These are phyloP conservation scores for Coelopa pilipes DNA, from an alignment of 2,888 invertebrate genomes.

Conservation along the genomic window DNA sequence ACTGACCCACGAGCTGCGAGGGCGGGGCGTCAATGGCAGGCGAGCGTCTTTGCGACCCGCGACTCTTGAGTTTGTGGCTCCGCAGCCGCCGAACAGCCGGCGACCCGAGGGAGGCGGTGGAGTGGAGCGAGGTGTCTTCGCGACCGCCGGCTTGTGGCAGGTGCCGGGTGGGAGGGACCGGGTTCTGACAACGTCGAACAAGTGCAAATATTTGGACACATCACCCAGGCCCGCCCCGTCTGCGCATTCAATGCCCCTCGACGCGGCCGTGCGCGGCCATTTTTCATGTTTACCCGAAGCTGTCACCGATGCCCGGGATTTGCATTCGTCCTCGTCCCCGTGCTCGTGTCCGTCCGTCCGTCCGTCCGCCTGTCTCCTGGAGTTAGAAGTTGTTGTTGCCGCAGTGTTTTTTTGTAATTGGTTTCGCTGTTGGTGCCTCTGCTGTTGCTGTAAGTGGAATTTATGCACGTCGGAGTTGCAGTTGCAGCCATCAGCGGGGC, in stretches of 20 bases:
- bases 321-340: background rate
- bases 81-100: background rate
- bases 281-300: conserved; percentile 31
- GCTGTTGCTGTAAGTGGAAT: no score
- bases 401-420: no score
- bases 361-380: no score
- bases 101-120: background rate
- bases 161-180: no score
- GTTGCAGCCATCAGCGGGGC: no score
- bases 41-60: no score
- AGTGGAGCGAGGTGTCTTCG: background rate
- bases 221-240: background rate
- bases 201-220: conserved; percentile 29
- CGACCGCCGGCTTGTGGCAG: background rate
- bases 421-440: no score
- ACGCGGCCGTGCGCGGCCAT: conserved; percentile 22
- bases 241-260: no score
- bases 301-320: background rate
- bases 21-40: no score
- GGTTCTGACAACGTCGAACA: conserved; percentile 21
- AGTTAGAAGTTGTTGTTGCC: no score
- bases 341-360: background rate
- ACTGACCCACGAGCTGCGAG: no score
- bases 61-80: background rate
- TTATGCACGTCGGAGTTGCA: no score